Evolutionary conservation across 1,140 invertebrate genomes (phyloP).

Genomic region (Camponotus vicinus): DNA sequence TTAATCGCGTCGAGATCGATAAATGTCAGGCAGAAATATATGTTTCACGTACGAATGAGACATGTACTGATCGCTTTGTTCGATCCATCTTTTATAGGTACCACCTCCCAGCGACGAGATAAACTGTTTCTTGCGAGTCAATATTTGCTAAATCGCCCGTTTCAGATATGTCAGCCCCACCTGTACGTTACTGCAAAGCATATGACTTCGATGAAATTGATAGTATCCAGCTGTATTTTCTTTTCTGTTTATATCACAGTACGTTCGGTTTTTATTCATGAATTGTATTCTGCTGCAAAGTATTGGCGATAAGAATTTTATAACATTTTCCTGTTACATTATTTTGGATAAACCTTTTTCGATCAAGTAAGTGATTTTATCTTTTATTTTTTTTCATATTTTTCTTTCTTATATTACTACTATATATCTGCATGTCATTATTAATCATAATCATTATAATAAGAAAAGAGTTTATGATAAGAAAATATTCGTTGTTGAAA

Average conservation of each 20-base stretch:
- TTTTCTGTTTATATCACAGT: background rate
- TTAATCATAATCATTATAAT: conserved; percentile 34
- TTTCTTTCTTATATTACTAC: background rate
- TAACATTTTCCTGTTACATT: conserved; percentile 28
- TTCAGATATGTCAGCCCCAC: conserved; percentile 28
- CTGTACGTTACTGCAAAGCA: conserved; percentile 5
- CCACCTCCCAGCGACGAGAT: background rate
- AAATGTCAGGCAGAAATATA: conserved; percentile 17
- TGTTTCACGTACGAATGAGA: conserved; percentile 25
- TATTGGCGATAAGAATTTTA: conserved; percentile 7
- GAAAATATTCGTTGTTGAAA: conserved; percentile 2
- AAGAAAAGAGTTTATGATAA: background rate
- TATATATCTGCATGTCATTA: background rate
- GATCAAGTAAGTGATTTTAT: conserved; percentile 25
- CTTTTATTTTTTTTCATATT: background rate
- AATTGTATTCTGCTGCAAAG: background rate
- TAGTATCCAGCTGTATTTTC: conserved; percentile 25
- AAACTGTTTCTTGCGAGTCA: conserved; percentile 22
- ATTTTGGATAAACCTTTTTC: background rate
- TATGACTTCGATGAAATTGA: conserved; percentile 33
- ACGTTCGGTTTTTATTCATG: conserved; percentile 30
- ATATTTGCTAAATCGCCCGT: conserved; percentile 47
- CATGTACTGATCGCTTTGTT: conserved; percentile 11
- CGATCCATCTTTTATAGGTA: conserved; percentile 11
- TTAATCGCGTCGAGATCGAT: conserved; percentile 39